Evolutionary conservation across 2,797 vertebrate genomes (phyloP).

Genomic region (Galago senegalensis): DNA sequence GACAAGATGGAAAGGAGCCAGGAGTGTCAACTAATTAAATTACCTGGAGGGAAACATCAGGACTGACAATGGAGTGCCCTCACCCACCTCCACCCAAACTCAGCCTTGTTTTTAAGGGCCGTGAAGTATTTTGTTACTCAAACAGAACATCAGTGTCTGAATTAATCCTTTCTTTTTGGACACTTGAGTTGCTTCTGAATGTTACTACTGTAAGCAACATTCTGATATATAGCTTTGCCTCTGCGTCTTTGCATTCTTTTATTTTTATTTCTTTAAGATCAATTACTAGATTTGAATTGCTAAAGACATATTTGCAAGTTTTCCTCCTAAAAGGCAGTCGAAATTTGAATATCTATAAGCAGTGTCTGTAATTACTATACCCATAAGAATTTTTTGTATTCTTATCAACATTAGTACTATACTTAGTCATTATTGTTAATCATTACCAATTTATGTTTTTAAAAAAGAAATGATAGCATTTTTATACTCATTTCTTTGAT

Average conservation of each 20-base stretch:
- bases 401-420: background rate
- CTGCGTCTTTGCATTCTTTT: background rate
- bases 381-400: background rate
- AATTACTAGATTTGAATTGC: background rate
- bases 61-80: background rate
- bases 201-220: background rate
- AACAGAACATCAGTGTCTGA: background rate
- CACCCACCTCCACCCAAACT: background rate
- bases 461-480: background rate
- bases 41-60: background rate
- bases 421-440: background rate
- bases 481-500: background rate
- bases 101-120: rapidly evolving
- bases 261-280: background rate
- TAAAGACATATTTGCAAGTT: background rate
- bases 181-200: background rate
- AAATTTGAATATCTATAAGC: background rate
- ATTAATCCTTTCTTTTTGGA: background rate
- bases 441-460: background rate
- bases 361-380: background rate
- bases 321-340: background rate
- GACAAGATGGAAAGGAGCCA: background rate
- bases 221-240: background rate
- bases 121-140: background rate
- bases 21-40: background rate